Base-by-base conservation (phyloP, 2,797 vertebrate genomes). In the Etheostoma nigrum region DNA sequence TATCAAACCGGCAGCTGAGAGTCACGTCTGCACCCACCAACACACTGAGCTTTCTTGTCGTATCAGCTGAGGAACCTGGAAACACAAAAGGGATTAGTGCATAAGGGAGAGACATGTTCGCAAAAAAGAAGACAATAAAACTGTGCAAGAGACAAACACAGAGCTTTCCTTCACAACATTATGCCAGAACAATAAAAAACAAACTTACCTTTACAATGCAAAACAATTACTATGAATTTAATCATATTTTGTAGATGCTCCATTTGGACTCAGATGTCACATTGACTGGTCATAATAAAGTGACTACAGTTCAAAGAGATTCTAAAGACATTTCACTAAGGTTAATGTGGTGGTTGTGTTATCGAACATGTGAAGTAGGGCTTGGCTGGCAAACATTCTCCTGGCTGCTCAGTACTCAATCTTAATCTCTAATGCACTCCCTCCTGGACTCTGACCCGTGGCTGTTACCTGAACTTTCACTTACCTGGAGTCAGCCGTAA, bases 1-100 rank as follows among this genome's bases (percentile, higher is more conserved):
- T 72, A 21, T 74, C 25, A 6, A 82, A 86, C 44, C 63, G 15
- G 52, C 88, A 91, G 67, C 69, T 51, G 25, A 90, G 73, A 13
- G 86, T 88, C 59, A 83, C 84, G 0, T 89, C 27, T 0, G 57
- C 33, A 18, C 84, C 83, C 11, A 79, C 42, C 53, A 85, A 18
- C 1, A 68, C 83, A 15, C 76, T 74, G 40, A 70, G 58, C 53
- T 57, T 68, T 52, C 21, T 51, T 2, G 25, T 33, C 0, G 42
- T 15, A 21, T 77, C 74, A 25, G 69, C 51, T 0, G 47, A 76
- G 21, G 61, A 71, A 40, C 76, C 89, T 91, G 55, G 8, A 62
- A 55, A 65, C 36, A 62, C n/a, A 57, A 53, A 27, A 2, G 1
- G 6, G n/a, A 57, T 42, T 8, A 44, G 49, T 11, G 27, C 48